A percentile compares a stretch with the other conserved stretches of the same genome.
These are phyloP conservation scores for Trigoniulus corallinus DNA, from an alignment of 1,140 invertebrate genomes.

Conservation along the genomic window DNA sequence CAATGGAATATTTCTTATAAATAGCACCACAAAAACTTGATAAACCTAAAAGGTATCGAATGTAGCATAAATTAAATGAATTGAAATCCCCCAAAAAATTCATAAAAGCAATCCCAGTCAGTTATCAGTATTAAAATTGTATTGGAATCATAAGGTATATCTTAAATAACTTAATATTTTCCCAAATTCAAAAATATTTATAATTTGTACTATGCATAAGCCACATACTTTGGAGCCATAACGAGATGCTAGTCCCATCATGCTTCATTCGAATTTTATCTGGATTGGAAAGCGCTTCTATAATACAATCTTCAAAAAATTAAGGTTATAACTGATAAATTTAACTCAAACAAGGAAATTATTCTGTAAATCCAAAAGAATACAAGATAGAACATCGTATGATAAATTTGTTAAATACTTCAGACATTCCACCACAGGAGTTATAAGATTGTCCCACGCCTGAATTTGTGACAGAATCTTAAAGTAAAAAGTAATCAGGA, in stretches of 20 bases:
- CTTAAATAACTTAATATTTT: too few relatives aligned
- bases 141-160: too few relatives aligned
- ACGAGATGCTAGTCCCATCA: conserved; percentile 81
- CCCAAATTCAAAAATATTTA: too few relatives aligned
- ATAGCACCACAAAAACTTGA: conserved; percentile 87
- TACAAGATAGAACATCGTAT: conserved; percentile 84
- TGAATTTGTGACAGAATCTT: conserved; percentile 79
- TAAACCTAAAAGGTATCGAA: conserved; percentile 33
- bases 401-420: conserved; percentile 92
- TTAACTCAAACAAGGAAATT: background rate
- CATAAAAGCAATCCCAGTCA: too few relatives aligned
- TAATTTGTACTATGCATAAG: too few relatives aligned
- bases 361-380: conserved; percentile 18
- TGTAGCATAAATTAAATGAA: background rate
- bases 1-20: conserved; percentile 94
- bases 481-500: conserved; percentile 15
- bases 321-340: conserved; percentile 4
- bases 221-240: conserved; percentile 83
- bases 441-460: conserved; percentile 89
- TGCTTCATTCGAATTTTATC: conserved; percentile 56
- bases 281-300: conserved; percentile 66
- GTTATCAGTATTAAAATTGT: too few relatives aligned
- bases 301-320: conserved; percentile 54
- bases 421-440: conserved; percentile 91
- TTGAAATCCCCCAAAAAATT: background rate